Percentiles rank a stretch among this genome's conserved stretches.
Conservation (phyloP, 2,888 invertebrate genomes). For the Drosophila atripex region DNA sequence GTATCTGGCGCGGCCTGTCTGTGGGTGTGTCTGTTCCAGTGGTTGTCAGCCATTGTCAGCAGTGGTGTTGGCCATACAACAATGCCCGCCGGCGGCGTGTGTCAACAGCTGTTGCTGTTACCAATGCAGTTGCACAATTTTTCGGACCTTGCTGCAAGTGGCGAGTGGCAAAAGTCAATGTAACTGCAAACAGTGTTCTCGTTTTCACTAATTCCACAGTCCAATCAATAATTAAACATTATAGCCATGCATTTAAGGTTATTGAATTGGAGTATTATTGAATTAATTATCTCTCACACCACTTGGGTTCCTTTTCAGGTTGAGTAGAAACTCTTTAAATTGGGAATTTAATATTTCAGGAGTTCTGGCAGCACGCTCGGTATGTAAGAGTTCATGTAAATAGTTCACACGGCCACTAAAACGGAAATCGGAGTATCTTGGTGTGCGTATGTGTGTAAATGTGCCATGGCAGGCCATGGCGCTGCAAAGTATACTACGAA, state of each 20-base stretch:
- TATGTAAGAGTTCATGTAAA: constrained; percentile 57
- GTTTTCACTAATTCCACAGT: background rate
- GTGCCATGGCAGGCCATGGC: constrained; percentile 58
- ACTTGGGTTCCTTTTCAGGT: background rate
- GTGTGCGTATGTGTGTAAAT: constrained; percentile 57
- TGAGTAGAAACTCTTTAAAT: background rate
- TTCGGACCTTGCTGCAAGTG: constrained; percentile 46
- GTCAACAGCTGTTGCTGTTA: constrained; percentile 67
- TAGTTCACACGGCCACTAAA: constrained; percentile 73
- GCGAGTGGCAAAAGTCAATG: constrained; percentile 65
- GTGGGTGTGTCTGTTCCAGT: constrained; percentile 4
- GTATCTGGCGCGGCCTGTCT: background rate
- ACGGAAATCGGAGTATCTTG: constrained; percentile 52
- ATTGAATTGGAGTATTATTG: background rate
- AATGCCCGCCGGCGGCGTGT: constrained; percentile 62
- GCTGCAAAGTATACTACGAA: constrained; percentile 68
- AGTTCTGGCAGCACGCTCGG: constrained; percentile 44
- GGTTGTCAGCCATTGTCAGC: constrained; percentile 42
- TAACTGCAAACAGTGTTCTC: constrained; percentile 52
- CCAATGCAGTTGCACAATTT: constrained; percentile 57
- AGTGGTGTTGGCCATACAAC: constrained; percentile 47
- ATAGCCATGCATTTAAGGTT: background rate
- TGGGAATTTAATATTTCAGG: constrained; percentile 39
- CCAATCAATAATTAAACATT: background rate
- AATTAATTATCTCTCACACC: no score